Conservation (phyloP, 2,797 vertebrate species). For the Paedocypris micromegethes region DNA sequence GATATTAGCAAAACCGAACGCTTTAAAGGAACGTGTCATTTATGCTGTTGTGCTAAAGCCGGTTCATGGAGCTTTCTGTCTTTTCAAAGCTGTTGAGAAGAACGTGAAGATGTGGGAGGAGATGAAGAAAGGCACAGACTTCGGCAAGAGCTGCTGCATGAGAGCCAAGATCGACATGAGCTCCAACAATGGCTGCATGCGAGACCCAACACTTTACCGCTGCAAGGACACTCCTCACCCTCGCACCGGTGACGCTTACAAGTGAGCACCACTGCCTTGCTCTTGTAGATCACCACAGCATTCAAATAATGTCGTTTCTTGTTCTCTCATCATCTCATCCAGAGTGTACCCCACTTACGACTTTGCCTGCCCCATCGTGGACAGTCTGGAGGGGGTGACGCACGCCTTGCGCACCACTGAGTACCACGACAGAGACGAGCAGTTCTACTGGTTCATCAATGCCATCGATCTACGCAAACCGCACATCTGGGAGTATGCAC, state of each 20-base stretch:
- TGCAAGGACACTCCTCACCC: conserved; percentile 92
- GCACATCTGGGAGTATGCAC: conserved; percentile 92
- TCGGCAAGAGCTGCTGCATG: conserved; percentile 90
- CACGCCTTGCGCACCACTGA: conserved; percentile 95
- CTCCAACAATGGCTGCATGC: conserved; percentile 96
- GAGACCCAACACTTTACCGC: conserved; percentile 93
- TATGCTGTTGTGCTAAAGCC: neutral
- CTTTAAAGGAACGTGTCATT: neutral
- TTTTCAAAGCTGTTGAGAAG: conserved; percentile 79
- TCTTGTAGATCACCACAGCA: neutral
- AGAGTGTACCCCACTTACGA: conserved; percentile 96
- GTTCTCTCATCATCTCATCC: neutral
- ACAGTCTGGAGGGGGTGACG: conserved; percentile 93
- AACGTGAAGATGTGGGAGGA: conserved; percentile 94
- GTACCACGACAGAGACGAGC: conserved; percentile 95
- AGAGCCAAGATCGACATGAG: conserved; percentile 97
- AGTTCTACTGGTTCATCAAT: conserved; percentile 94
- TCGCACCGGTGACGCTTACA: conserved; percentile 83
- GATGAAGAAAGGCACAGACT: conserved; percentile 88
- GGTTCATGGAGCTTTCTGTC: neutral
- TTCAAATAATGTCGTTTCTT: too few relatives aligned
- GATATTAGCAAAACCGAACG: too few relatives aligned
- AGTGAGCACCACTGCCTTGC: conserved; percentile 61
- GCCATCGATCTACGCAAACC: conserved; percentile 86
- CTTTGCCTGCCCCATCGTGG: conserved; percentile 97